Percentiles rank a stretch among this genome's conserved stretches.
Conservation (phyloP, 1,140 invertebrate species). For the Diploscapter pachys region DNA sequence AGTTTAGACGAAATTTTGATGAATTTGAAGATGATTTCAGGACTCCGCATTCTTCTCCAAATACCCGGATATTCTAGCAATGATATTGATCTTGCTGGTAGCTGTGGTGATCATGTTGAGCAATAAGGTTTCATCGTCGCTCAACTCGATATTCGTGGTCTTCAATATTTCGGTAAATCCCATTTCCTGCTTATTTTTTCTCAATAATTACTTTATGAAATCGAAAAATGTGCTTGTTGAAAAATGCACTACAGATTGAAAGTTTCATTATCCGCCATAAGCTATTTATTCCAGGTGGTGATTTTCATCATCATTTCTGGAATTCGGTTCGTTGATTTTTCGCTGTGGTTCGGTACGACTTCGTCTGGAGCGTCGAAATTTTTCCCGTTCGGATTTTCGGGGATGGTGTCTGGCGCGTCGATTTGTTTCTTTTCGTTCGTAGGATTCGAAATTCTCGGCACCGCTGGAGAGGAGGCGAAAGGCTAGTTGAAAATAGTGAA, state of each 20-base stretch:
- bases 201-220: too few species aligned
- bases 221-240: too few species aligned
- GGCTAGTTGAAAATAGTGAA: constrained; percentile 13
- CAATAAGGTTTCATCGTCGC: constrained; percentile 71
- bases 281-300: constrained; percentile 62
- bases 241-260: too few species aligned
- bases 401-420: constrained; percentile 73
- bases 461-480: constrained; percentile 65
- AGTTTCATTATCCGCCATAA: too few species aligned
- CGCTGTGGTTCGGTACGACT: constrained; percentile 61
- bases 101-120: constrained; percentile 68
- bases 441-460: constrained; percentile 81
- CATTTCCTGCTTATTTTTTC: too few species aligned
- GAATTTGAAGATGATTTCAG: constrained; percentile 63
- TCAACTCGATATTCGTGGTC: constrained; percentile 71
- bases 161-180: constrained; percentile 69
- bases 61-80: constrained; percentile 53
- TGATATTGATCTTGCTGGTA: constrained; percentile 50
- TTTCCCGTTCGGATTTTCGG: constrained; percentile 75
- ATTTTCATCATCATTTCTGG: constrained; percentile 77
- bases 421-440: constrained; percentile 88
- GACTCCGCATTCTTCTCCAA: constrained; percentile 64
- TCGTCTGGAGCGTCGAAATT: constrained; percentile 67
- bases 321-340: constrained; percentile 66
- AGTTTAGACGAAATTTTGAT: not conserved